Evolutionary conservation across 2,797 vertebrate species (phyloP), one percentile per base, ranked within the genome.

Genomic region (Pachyuromys duprasi): DNA sequence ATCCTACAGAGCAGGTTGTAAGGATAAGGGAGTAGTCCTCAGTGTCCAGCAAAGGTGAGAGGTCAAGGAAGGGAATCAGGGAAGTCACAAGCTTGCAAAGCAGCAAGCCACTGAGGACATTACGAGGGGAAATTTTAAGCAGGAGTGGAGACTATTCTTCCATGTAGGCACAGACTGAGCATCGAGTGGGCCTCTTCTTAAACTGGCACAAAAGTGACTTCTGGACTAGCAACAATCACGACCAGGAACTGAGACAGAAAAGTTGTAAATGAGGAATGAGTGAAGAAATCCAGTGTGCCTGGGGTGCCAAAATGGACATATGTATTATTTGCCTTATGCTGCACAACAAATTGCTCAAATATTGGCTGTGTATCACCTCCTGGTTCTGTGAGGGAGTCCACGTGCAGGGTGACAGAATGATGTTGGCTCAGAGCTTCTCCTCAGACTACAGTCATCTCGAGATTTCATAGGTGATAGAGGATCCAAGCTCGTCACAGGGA

Each of bases 321-420:
- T 13, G 0, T 69, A 1, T 70, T 90, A 36, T 76, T 76, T 91
- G 75, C 94, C 13, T 39, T 67, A 17, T 31, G 86, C 91, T 75
- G 39, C 55, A 22, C 83, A 82, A 57, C 57, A 81, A 92, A 69
- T 79, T 26, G 67, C 62, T 94, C 42, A 80, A 80, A 88, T 74
- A 89, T 87, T 42, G 72, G 72, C 88, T 57, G n/a, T 36, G 20
- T 45, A 57, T 93, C 14, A 4, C 65, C 49, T 90, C 42, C 39
- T 31, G 24, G n/a, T 24, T 70, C 24, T 89, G 39, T 84, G 78
- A 74, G n/a, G 89, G 67, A 81, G 31, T 49, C 42, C 17, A 42
- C 74, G 26, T 12, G 8, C 18, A 17, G 33, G 45, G 69, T 12
- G 42, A 39, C 60, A n/a, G 17, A 83, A 53, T 28, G 74, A 24